Evolutionary conservation across 2,888 invertebrate species (phyloP).

Genomic region (Orthonychiurus folsomi): DNA sequence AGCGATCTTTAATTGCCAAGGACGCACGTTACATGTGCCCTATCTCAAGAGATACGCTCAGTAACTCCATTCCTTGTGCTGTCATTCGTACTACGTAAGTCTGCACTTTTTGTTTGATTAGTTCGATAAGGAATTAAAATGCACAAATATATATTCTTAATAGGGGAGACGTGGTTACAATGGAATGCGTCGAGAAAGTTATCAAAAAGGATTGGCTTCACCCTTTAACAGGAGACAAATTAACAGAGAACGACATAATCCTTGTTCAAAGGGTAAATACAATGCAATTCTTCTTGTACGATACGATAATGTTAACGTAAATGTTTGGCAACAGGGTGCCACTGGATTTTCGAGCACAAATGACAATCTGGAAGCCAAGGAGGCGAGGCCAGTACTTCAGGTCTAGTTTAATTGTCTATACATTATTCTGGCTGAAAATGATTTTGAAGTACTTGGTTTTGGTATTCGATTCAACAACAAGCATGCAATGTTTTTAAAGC

Average conservation of each 20-base stretch:
- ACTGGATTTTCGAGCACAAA: slow-evolving; percentile 89
- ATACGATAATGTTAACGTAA: slow-evolving; percentile 9
- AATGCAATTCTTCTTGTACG: slow-evolving; percentile 9
- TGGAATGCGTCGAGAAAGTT: slow-evolving; percentile 92
- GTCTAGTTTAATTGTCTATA: slow-evolving; percentile 42
- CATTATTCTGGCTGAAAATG: background rate
- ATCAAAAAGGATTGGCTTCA: slow-evolving; percentile 95
- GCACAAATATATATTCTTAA: slow-evolving; percentile 38
- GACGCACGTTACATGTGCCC: slow-evolving; percentile 95
- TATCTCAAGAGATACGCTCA: slow-evolving; percentile 88
- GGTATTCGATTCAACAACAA: no score
- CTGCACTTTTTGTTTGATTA: slow-evolving; percentile 9
- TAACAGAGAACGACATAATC: slow-evolving; percentile 87
- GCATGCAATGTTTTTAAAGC: no score
- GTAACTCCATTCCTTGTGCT: slow-evolving; percentile 89
- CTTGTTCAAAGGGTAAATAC: slow-evolving; percentile 68
- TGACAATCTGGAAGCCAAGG: slow-evolving; percentile 68
- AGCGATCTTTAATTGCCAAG: slow-evolving; percentile 75
- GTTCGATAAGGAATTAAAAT: background rate
- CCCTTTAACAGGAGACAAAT: slow-evolving; percentile 74
- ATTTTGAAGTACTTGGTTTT: no score
- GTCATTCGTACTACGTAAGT: slow-evolving; percentile 78
- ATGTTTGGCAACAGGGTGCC: slow-evolving; percentile 62
- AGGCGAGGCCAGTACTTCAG: slow-evolving; percentile 72
- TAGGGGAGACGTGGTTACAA: slow-evolving; percentile 89